Evolutionary conservation across 2,113 vertebrate genomes (phyloP).

Genomic region (Romanogobio albipinnatus): DNA sequence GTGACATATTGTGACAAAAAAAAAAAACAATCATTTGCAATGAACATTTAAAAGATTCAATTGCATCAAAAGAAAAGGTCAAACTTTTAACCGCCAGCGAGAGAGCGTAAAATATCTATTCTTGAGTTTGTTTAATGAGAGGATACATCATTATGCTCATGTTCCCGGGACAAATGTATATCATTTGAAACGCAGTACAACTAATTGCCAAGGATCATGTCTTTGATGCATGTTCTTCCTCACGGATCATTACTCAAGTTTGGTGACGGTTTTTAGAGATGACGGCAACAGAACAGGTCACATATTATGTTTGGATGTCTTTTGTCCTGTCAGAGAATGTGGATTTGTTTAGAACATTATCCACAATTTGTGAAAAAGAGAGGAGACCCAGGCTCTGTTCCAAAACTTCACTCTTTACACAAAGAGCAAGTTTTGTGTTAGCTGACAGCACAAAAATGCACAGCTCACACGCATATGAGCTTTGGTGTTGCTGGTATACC

Average conservation of each 20-base stretch:
- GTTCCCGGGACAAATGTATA: not conserved
- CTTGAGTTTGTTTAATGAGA: not conserved
- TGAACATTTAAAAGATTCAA: not conserved
- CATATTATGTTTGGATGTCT: constrained; percentile 21
- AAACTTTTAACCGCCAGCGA: not conserved
- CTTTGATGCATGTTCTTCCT: not conserved
- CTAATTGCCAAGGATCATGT: not conserved
- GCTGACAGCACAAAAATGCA: not conserved
- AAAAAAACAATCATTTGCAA: not conserved
- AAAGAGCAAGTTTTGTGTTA: not conserved
- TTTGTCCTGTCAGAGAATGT: not conserved
- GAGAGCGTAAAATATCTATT: not conserved
- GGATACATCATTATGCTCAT: not conserved
- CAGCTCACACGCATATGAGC: not conserved
- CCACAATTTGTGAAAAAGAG: not conserved
- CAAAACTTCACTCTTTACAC: constrained; percentile 24
- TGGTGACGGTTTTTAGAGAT: not conserved
- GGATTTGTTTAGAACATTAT: constrained; percentile 2
- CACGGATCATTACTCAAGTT: too few relatives aligned
- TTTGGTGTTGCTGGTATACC: constrained; percentile 71
- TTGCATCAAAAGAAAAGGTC: constrained; percentile 19
- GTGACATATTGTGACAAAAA: too few relatives aligned
- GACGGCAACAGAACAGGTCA: constrained; percentile 11
- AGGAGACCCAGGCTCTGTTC: not conserved
- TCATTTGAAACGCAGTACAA: not conserved